Evolutionary conservation across 2,888 invertebrate genomes (phyloP), one percentile per base, ranked within the genome.

Genomic region (Deilephila porcellus): DNA sequence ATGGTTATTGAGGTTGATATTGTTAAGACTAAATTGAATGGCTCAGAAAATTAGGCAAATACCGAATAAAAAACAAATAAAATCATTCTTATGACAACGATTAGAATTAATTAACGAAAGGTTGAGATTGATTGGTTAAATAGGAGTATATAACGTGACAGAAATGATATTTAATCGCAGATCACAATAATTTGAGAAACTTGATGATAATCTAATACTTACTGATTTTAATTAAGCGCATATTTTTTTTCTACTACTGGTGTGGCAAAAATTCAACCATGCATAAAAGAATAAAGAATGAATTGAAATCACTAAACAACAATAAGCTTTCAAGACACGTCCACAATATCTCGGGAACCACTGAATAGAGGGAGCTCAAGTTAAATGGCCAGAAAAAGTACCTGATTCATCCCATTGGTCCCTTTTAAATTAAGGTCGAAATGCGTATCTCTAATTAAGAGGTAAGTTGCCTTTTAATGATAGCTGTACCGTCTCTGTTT

Each of bases 251-350:
- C n/a, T n/a, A n/a, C n/a, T 37, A 20, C 25, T 45, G 20, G 11
- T 20, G 20, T 20, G 11, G 45, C 11, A 72, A 72, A 45, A 53
- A 78, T 76, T 82, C 74, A 77, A 79, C 77, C 75, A 70, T 20
- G 70, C 74, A 70, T 77, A 78, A 74, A 77, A 79, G 67, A 56
- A 74, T 76, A 76, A 73, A 71, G 75, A 75, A 71, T 76, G 77
- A 80, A 80, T 82, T 79, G 78, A 81, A 81, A 82, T 78, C 76
- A 73, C 76, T 76, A 76, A 81, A 74, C 60, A 76, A 78, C 75
- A 80, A 79, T 81, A 79, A 67, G 76, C 77, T 81, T 80, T 75
- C 78, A 62, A 77, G 71, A 76, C 79, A 77, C 77, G 79, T 80
- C 72, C 71, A 64, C 59, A 62, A 77, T 76, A 76, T 79, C 77